Evolutionary conservation across 35 echinoderm and acorn worm species (phyloP).

Genomic region (Strongylocentrotus purpuratus): DNA sequence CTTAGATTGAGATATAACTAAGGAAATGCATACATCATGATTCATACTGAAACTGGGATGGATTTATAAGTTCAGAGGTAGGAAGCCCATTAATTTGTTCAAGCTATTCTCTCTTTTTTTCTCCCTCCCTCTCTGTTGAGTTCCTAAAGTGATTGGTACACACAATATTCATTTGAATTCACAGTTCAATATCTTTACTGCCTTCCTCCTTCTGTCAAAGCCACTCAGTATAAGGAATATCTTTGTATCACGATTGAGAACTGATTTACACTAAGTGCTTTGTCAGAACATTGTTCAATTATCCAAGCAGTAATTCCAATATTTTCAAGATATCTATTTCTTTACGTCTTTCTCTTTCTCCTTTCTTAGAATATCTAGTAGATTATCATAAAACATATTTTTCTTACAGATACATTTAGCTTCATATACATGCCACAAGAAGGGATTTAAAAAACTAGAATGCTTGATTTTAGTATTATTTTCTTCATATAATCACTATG

Average conservation of each 20-base stretch:
- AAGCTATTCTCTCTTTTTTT: slow-evolving; percentile 16
- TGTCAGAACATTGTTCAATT: neutral
- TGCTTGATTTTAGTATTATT: too few species aligned
- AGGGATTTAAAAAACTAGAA: too few species aligned
- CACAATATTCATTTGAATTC: neutral
- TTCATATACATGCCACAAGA: too few species aligned
- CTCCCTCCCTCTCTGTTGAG: neutral
- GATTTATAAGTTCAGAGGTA: slow-evolving; percentile 13
- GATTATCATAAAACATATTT: too few species aligned
- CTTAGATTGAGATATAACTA: slow-evolving; percentile 39
- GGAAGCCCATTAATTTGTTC: slow-evolving; percentile 41
- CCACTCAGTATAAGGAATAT: neutral
- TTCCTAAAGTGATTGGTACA: neutral
- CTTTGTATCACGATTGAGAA: neutral
- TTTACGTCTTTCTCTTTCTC: neutral
- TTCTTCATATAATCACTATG: too few species aligned
- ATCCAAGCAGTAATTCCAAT: neutral
- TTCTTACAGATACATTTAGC: too few species aligned
- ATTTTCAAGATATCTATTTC: neutral
- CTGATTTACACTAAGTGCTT: neutral
- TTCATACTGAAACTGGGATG: slow-evolving; percentile 36
- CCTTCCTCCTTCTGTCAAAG: neutral
- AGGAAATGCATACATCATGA: slow-evolving; percentile 42
- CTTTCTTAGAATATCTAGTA: neutral
- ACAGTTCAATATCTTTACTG: neutral